Evolutionary conservation across 2,113 vertebrate species (phyloP).

Genomic region (Campylomormyrus tamandua): DNA sequence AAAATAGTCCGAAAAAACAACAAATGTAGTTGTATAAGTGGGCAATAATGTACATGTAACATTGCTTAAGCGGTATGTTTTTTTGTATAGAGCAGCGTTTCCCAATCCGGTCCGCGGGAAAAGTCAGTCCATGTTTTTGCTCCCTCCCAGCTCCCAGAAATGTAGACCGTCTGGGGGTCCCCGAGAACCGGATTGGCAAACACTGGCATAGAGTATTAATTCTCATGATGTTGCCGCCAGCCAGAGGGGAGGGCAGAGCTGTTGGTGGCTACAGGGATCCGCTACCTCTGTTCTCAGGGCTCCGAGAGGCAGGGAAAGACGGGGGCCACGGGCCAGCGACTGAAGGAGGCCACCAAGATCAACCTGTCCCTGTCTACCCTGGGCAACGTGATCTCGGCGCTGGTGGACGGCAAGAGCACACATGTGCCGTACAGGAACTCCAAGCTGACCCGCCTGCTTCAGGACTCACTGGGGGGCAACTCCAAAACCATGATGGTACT

Average conservation of each 20-base stretch:
- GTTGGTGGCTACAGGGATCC: neutral
- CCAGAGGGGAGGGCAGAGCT: neutral
- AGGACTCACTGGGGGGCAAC: conserved; percentile 95
- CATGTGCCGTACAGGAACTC: conserved; percentile 97
- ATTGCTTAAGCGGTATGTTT: neutral
- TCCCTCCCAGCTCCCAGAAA: neutral
- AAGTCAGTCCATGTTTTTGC: neutral
- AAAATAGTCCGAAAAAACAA: neutral
- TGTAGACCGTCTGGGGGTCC: neutral
- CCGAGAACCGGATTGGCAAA: neutral
- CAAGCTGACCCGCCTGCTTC: conserved; percentile 89
- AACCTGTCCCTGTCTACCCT: conserved; percentile 93
- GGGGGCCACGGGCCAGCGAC: conserved; percentile 89
- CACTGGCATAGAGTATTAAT: neutral
- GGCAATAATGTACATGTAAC: neutral
- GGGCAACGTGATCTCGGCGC: conserved; percentile 95
- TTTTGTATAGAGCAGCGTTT: neutral
- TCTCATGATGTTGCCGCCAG: neutral
- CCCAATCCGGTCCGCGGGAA: neutral
- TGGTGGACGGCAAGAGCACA: conserved; percentile 97
- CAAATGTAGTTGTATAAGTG: neutral
- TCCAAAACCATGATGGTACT: conserved; percentile 98
- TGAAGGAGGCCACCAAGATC: conserved; percentile 97
- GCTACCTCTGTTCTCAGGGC: conserved; percentile 60
- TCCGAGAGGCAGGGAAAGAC: conserved; percentile 97